Conservation (phyloP, 2,888 invertebrate genomes). For the Chromoteleia sp. region DNA sequence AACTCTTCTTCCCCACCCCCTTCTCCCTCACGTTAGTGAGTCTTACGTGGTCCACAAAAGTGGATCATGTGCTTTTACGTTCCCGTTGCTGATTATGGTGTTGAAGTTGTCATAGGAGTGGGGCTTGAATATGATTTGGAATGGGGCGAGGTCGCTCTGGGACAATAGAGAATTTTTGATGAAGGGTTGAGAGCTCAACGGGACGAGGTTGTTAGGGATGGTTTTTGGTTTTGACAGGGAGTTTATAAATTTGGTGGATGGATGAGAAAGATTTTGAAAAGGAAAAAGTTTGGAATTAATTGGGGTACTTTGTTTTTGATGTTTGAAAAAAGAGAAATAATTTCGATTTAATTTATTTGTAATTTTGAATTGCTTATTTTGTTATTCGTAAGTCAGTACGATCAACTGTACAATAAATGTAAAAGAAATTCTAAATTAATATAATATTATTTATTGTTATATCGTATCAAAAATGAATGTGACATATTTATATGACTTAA, state of each 20-base stretch:
- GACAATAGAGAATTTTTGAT: constrained; percentile 54
- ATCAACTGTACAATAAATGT: too few species aligned
- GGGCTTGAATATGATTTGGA: constrained; percentile 2
- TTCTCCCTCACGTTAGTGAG: constrained; percentile 1
- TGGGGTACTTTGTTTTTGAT: constrained; percentile 1
- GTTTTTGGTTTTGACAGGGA: constrained; percentile 43
- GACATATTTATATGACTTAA: too few species aligned
- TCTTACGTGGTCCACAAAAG: constrained; percentile 43
- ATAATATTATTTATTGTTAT: too few species aligned
- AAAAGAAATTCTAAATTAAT: too few species aligned
- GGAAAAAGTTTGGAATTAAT: constrained; percentile 4
- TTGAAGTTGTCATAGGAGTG: constrained; percentile 2
- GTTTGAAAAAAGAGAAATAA: background rate
- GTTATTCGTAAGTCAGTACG: too few species aligned
- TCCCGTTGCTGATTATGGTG: constrained; percentile 34
- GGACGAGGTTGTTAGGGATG: background rate
- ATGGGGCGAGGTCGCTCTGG: constrained; percentile 15
- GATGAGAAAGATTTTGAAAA: constrained; percentile 26
- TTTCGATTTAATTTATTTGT: too few species aligned
- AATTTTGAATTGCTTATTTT: too few species aligned
- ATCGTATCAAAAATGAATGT: too few species aligned
- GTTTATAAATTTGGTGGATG: constrained; percentile 38
- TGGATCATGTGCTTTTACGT: constrained; percentile 46
- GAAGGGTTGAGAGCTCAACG: constrained; percentile 24
- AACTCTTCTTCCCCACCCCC: constrained; percentile 3